Base-by-base conservation (phyloP, 2,888 invertebrate species). In the Eristalinus sepulchralis region DNA sequence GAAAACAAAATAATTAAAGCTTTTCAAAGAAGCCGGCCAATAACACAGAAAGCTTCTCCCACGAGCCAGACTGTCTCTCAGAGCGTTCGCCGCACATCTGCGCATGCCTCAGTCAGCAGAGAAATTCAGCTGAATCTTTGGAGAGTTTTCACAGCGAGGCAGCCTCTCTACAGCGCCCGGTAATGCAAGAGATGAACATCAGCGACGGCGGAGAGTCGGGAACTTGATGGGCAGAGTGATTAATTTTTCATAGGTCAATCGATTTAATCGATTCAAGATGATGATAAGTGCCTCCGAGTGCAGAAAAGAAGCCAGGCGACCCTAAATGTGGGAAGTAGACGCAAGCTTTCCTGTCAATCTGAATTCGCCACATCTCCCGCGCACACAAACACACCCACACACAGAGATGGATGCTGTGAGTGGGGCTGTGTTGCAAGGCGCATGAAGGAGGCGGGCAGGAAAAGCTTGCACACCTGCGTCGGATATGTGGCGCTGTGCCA, bases 201-300 rank as follows among this genome's bases (percentile, higher is more conserved):
- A 22, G 33, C n/a, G 47, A n/a, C 17, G 47, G n/a, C 39, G 13
- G 24, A 9, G 20, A 22, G 57, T 22, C 0, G 24, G 36, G 36
- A 17, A 57, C 53, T 24, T 27, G 17, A n/a, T 53, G 60, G 9
- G 39, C 11, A 57, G 47, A 62, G 22, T 63, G 67, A 77, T 72
- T 63, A 63, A 71, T 80, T 57, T 47, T 68, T 24, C 31, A 72
- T 53, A 72, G 81, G 72, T 76, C 76, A 84, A 84, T 80, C 72
- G 80, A 76, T 80, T 75, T 67, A 76, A 80, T 84, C 84, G 77
- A 85, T 76, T 67, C 39, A 59, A 71, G 62, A 72, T 68, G 55
- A 39, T 68, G 77, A 77, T 72, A 67, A 77, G 60, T 77, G 22
- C 8, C 10, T 22, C 33, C 27, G 10, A 17, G 55, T 24, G 5